Conservation (phyloP, 2,888 invertebrate genomes). For the Hoplodrina ambigua region DNA sequence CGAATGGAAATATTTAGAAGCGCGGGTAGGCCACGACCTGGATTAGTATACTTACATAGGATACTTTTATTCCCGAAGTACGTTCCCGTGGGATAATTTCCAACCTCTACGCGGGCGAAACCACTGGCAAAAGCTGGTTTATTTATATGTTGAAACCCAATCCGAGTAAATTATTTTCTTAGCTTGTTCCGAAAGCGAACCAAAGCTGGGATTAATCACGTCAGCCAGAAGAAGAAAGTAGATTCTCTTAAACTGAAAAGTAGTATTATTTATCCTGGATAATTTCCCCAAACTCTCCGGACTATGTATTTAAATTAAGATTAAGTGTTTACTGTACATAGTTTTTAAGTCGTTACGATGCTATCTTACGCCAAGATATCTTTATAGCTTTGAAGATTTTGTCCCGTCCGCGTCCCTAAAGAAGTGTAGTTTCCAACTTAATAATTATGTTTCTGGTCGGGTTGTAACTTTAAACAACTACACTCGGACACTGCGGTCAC, state of each 20-base stretch:
- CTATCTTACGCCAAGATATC: constrained; percentile 49
- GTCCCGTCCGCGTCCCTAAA: constrained; percentile 44
- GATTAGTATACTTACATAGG: not conserved
- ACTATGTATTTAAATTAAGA: constrained; percentile 58
- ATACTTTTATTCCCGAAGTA: not conserved
- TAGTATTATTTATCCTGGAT: constrained; percentile 45
- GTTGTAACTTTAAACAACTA: constrained; percentile 62
- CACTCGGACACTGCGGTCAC: constrained; percentile 59
- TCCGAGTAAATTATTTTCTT: constrained; percentile 42
- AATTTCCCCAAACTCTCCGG: constrained; percentile 39
- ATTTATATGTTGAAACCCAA: constrained; percentile 30
- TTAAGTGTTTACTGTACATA: constrained; percentile 58
- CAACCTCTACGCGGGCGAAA: not conserved
- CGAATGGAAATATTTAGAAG: not conserved
- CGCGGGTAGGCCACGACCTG: not conserved
- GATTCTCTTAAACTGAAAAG: constrained; percentile 42
- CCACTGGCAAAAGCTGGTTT: not conserved
- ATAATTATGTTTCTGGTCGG: constrained; percentile 64
- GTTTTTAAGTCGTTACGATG: constrained; percentile 60
- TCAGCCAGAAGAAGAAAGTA: constrained; percentile 42
- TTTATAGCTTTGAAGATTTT: constrained; percentile 63
- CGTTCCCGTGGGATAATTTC: not conserved
- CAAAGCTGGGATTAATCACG: constrained; percentile 45
- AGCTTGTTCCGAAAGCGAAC: constrained; percentile 33
- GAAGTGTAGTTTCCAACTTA: constrained; percentile 63